Conservation (phyloP, 1,140 invertebrate genomes). For the Saccostrea glomerata region DNA sequence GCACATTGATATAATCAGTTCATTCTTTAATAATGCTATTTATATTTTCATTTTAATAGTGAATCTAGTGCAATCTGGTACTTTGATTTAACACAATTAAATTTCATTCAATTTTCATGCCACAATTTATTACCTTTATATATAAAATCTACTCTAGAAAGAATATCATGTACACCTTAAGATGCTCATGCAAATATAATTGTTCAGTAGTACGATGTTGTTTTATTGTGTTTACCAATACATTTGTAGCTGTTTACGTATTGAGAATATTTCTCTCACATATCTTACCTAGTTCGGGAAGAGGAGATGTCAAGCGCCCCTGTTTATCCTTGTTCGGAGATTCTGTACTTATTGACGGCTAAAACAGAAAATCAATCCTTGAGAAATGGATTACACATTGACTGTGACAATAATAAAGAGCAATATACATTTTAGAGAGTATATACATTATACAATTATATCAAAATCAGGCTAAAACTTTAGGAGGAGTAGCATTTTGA, state of each 20-base stretch:
- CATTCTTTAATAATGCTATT: conserved; percentile 6
- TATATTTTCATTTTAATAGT: conserved; percentile 3
- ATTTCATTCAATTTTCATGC: conserved; percentile 31
- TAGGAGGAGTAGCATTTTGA: no score
- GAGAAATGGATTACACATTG: neutral
- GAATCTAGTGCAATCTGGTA: conserved; percentile 1
- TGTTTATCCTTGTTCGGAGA: conserved; percentile 52
- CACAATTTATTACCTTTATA: neutral
- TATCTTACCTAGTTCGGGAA: conserved; percentile 11
- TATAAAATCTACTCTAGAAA: neutral
- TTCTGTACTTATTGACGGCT: conserved; percentile 55
- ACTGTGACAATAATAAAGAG: no score
- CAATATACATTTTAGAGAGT: no score
- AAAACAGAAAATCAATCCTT: conserved; percentile 27
- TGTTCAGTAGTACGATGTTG: neutral
- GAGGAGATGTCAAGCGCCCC: conserved; percentile 43
- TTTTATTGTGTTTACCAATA: neutral
- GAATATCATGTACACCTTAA: conserved; percentile 8
- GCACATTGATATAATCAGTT: conserved; percentile 14
- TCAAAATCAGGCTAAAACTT: no score
- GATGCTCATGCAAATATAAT: conserved; percentile 20
- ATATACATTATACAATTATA: no score
- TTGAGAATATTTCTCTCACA: neutral
- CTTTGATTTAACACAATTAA: conserved; percentile 7
- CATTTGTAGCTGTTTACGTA: neutral